phyloP scores from a whole-genome alignment of 2,888 invertebrate genomes.

The Andrena hattorfiana region DNA sequence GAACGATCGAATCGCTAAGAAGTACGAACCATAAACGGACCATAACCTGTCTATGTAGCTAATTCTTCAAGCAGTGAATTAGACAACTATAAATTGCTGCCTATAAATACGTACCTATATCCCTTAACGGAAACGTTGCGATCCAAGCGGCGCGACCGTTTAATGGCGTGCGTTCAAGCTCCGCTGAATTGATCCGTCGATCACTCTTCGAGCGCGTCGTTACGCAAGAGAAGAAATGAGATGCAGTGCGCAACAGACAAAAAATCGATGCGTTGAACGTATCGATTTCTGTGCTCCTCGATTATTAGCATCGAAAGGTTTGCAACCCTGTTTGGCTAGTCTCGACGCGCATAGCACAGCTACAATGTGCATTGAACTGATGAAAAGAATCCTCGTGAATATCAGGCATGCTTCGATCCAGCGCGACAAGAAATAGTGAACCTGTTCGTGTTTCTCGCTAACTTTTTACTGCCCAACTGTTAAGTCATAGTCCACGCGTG shows the following conservation, averaged over 20 bases:
- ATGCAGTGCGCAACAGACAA: not conserved
- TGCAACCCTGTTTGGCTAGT: not conserved
- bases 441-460: not conserved
- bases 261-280: slow-evolving; percentile 15
- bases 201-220: not conserved
- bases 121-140: not conserved
- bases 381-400: slow-evolving; percentile 19
- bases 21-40: not conserved
- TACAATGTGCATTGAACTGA: not conserved
- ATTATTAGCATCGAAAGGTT: not conserved
- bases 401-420: slow-evolving; percentile 8
- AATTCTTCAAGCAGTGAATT: not conserved
- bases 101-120: not conserved
- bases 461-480: no score
- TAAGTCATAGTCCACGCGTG: not conserved
- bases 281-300: not conserved
- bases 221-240: not conserved
- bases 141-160: not conserved
- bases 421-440: not conserved
- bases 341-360: not conserved
- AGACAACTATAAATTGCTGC: not conserved
- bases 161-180: not conserved
- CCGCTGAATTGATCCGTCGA: slow-evolving; percentile 10
- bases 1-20: not conserved
- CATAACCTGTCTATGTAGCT: not conserved